Evolutionary conservation across 2,113 vertebrate genomes (phyloP), one percentile per base, ranked within the genome.

Genomic region (Perognathus longimembris): DNA sequence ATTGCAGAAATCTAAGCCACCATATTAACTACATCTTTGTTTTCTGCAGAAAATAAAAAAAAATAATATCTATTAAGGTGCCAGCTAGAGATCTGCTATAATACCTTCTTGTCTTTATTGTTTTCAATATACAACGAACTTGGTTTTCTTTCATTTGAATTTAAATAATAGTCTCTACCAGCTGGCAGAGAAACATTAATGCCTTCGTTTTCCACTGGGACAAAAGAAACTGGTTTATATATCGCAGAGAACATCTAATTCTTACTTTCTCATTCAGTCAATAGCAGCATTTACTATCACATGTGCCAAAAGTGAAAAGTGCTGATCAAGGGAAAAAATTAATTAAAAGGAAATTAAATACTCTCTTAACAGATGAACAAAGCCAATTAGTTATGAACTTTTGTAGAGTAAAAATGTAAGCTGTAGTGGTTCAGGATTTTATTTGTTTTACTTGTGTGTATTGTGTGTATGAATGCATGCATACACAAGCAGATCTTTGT

Each of bases 301-400:
- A 88, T 76, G 85, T 83, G 80, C 67, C 85, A 84, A 91, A 91
- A 91, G 40, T 85, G 70, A 57, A 95, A 97, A 93, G 70, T 93
- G 95, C 94, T 97, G 96, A 96, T 73, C 74, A 95, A 77, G 40
- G 42, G 42, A 42, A 94, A 95, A 96, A 95, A 88, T 82, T 92
- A 95, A 86, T 93, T 87, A 91, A 96, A 92, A 85, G 73, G 85
- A 95, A 96, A 94, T 95, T 92, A 96, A 97, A 83, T 82, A 82
- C 81, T 90, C 66, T 82, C 59, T 79, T 54, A 94, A 93, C 94
- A 96, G 93, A 96, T 96, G 96, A 91, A 88, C 42, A 42, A 79
- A 92, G 42, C 85, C 90, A 95, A 91, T 94, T 75, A 88, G 88
- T 93, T 88, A 94, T 91, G 88, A 96, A 88, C 88, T 83, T 95